Conservation (phyloP, 2,797 vertebrate genomes). For the Anableps anableps region DNA sequence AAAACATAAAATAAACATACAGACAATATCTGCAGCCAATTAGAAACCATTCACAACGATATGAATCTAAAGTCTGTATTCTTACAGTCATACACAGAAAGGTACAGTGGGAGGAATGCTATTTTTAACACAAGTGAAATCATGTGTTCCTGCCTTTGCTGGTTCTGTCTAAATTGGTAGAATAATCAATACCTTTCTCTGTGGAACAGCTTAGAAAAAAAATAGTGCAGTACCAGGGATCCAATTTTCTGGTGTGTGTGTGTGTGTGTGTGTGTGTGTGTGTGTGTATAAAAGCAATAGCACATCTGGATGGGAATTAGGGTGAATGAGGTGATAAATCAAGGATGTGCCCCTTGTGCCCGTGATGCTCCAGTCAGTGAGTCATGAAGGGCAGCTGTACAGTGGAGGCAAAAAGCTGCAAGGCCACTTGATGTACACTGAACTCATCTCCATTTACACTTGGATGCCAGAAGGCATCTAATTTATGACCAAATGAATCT, state of each 20-base stretch:
- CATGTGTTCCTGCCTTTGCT: constrained; percentile 24
- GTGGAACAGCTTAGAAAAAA: constrained; percentile 57
- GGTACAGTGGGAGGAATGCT: background rate
- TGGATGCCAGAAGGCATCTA: constrained; percentile 16
- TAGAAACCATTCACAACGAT: background rate
- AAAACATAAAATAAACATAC: background rate
- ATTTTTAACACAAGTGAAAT: constrained; percentile 23
- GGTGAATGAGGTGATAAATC: constrained; percentile 83
- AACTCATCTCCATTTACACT: constrained; percentile 57
- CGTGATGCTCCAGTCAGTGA: constrained; percentile 75
- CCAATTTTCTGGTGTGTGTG: constrained; percentile 57
- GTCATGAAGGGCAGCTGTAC: constrained; percentile 82
- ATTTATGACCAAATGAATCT: constrained; percentile 13
- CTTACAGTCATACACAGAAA: constrained; percentile 7
- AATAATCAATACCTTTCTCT: constrained; percentile 64
- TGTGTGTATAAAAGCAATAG: constrained; percentile 68
- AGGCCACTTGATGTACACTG: constrained; percentile 33
- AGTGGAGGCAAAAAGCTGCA: constrained; percentile 40
- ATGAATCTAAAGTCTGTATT: constrained; percentile 10
- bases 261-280: constrained; percentile 12
- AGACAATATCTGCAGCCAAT: background rate
- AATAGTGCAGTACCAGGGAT: constrained; percentile 60
- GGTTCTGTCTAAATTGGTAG: constrained; percentile 19
- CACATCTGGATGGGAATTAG: constrained; percentile 82
- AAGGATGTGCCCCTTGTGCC: constrained; percentile 60